Percentiles rank a stretch among this genome's conserved stretches.
phyloP scores from a whole-genome alignment of 1,140 invertebrate genomes.

The Drosophila ercepeae region DNA sequence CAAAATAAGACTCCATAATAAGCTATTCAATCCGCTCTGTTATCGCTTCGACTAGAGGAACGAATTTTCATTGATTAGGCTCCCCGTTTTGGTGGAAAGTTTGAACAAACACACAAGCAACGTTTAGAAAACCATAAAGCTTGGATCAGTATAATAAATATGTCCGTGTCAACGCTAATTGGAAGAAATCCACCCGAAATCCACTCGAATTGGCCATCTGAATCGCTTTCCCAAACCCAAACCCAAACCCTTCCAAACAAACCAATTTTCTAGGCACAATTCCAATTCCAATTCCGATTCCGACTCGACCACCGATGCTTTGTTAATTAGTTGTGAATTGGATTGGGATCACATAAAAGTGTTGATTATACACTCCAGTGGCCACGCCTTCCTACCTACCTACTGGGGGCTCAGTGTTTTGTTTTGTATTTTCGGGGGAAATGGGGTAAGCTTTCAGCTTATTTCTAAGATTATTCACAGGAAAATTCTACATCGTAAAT shows the following conservation, averaged over 20 bases:
- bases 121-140: conserved; percentile 1
- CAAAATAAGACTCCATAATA: too few species aligned
- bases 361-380: conserved; percentile 68
- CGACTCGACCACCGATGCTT: conserved; percentile 52
- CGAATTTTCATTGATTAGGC: conserved; percentile 60
- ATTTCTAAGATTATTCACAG: too few species aligned
- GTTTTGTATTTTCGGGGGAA: conserved; percentile 36
- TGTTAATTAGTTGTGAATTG: conserved; percentile 80
- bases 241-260: conserved; percentile 2
- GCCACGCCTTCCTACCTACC: conserved; percentile 24
- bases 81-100: conserved; percentile 66
- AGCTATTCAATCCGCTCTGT: too few species aligned
- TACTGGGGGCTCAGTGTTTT: conserved; percentile 56
- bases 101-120: conserved; percentile 25
- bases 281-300: conserved; percentile 25
- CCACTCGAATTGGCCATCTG: conserved; percentile 1
- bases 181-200: conserved; percentile 22
- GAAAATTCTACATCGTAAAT: too few species aligned
- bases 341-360: conserved; percentile 81
- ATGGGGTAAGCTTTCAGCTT: conserved; percentile 61
- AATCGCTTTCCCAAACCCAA: conserved; percentile 11
- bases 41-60: conserved; percentile 34
- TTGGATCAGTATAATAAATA: conserved; percentile 41
- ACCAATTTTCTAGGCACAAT: conserved; percentile 6
- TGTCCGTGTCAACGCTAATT: conserved; percentile 43